A percentile compares a stretch with the other conserved stretches of the same genome.
Evolutionary conservation across 2,888 invertebrate genomes (phyloP).

Genomic region (Lithodes maja): DNA sequence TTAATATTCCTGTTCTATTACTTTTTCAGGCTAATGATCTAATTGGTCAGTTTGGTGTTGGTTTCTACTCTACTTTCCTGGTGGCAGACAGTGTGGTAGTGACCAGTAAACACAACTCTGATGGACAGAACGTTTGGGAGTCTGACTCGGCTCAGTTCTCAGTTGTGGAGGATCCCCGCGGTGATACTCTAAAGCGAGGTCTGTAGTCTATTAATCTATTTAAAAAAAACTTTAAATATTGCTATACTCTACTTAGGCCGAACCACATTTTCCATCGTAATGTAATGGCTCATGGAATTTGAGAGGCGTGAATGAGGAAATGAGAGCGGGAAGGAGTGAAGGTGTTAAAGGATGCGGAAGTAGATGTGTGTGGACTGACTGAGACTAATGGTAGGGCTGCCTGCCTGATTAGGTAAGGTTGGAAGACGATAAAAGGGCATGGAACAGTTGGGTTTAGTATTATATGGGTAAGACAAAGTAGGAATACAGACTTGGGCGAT

Average conservation of each 20-base stretch:
- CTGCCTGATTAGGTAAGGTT: no score
- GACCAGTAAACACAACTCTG: constrained; percentile 95
- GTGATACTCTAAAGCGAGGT: constrained; percentile 92
- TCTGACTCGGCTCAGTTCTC: constrained; percentile 94
- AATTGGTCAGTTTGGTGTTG: constrained; percentile 99
- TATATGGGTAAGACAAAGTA: no score
- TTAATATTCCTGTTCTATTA: neutral
- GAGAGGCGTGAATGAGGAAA: neutral
- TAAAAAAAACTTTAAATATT: no score
- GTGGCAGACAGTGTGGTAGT: constrained; percentile 98
- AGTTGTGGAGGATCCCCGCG: constrained; percentile 95
- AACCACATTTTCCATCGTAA: no score
- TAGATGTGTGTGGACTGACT: no score
- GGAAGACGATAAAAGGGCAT: no score
- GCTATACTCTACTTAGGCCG: no score
- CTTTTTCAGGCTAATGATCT: constrained; percentile 89
- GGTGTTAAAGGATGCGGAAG: no score
- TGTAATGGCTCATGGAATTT: neutral
- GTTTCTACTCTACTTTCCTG: constrained; percentile 98
- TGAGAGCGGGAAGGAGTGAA: no score
- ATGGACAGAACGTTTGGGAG: constrained; percentile 97
- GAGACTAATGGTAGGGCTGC: no score
- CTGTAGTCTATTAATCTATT: constrained; percentile 72
- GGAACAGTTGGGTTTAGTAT: no score
- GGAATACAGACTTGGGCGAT: no score